These are phyloP conservation scores for Antitype chi DNA, from an alignment of 2,888 invertebrate genomes.

Conservation along the genomic window DNA sequence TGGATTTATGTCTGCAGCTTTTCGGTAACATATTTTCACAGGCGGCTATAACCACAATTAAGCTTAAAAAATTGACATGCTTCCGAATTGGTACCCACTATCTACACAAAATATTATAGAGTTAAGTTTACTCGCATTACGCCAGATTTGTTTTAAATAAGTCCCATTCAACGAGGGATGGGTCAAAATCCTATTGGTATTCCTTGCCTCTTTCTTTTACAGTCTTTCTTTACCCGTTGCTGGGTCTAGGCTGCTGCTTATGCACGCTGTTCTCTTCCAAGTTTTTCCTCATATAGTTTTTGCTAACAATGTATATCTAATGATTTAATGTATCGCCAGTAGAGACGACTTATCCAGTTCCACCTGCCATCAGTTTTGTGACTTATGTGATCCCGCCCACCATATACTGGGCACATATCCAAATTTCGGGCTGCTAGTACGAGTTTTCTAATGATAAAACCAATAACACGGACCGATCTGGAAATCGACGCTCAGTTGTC, in stretches of 20 bases:
- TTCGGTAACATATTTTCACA: constrained; percentile 34
- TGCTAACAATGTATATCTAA: neutral
- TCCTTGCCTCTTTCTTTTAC: neutral
- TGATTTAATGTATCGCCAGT: neutral
- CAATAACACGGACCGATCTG: neutral
- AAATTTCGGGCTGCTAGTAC: neutral
- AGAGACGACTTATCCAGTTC: neutral
- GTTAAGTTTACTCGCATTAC: neutral
- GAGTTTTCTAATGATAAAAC: neutral
- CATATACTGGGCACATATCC: no score
- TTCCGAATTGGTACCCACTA: neutral
- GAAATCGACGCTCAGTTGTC: neutral
- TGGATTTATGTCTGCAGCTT: constrained; percentile 15
- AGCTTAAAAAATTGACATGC: neutral
- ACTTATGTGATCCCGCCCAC: neutral
- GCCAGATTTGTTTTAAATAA: neutral
- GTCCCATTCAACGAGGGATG: neutral
- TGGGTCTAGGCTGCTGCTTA: neutral
- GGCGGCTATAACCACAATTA: no score
- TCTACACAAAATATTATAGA: neutral
- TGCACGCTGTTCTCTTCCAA: neutral
- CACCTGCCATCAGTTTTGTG: neutral
- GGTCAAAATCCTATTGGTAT: neutral
- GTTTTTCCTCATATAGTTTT: neutral
- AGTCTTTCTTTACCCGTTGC: neutral